Conservation (phyloP, 2,113 vertebrate genomes). For the Synodontis membranacea region DNA sequence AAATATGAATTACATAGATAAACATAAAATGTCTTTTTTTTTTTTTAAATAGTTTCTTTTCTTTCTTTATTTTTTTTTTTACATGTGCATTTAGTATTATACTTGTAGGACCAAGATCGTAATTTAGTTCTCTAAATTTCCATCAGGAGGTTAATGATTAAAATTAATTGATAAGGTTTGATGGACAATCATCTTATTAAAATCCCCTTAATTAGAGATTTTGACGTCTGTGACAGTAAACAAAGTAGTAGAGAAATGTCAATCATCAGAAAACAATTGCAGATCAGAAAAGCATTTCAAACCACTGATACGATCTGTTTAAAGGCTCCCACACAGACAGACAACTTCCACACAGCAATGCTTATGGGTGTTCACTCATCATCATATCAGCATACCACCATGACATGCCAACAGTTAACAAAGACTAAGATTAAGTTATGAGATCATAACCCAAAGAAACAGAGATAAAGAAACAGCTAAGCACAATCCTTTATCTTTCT, state of each 20-base stretch:
- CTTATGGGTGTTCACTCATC: not conserved
- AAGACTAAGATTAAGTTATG: not conserved
- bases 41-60: too few relatives aligned
- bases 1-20: too few relatives aligned
- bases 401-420: not conserved
- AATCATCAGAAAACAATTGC: not conserved
- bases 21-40: too few relatives aligned
- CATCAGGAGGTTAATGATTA: not conserved
- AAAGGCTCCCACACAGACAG: not conserved
- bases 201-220: not conserved
- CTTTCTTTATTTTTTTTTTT: too few relatives aligned
- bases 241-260: not conserved
- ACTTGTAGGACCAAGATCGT: not conserved
- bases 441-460: not conserved
- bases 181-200: not conserved
- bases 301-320: not conserved
- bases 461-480: not conserved
- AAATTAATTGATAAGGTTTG: not conserved
- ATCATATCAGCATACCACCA: not conserved
- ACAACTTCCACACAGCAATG: not conserved
- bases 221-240: not conserved
- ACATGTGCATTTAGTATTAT: not conserved
- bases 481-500: not conserved
- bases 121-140: not conserved
- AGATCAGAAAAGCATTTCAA: not conserved